These are phyloP conservation scores for Athalia circularis DNA, from an alignment of 2,888 invertebrate genomes.

Conservation along the genomic window DNA sequence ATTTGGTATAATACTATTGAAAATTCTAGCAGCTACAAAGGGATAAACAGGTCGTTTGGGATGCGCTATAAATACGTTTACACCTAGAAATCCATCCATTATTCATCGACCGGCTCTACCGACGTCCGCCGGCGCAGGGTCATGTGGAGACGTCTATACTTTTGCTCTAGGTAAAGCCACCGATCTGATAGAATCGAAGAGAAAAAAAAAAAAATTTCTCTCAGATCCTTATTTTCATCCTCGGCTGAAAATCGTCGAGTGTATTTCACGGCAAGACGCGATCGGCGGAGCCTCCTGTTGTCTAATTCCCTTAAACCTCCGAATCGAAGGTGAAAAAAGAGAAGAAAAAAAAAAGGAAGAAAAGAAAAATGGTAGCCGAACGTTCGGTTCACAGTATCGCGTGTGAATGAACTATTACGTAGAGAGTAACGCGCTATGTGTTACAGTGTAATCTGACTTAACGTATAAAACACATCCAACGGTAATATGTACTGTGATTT, in stretches of 20 bases:
- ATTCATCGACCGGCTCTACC: slow-evolving; percentile 41
- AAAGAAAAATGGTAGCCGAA: not conserved
- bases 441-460: not conserved
- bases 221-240: too few species aligned
- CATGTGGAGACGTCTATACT: too few species aligned
- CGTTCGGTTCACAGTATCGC: slow-evolving; percentile 27
- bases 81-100: slow-evolving; percentile 43
- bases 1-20: slow-evolving; percentile 19
- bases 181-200: too few species aligned
- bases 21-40: slow-evolving; percentile 42
- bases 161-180: too few species aligned
- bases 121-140: slow-evolving; percentile 27
- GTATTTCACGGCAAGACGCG: too few species aligned
- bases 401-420: slow-evolving; percentile 44
- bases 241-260: too few species aligned
- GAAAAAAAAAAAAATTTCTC: too few species aligned
- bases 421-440: slow-evolving; percentile 28
- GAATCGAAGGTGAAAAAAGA: too few species aligned
- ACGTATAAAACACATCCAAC: too few species aligned
- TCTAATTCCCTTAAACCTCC: too few species aligned
- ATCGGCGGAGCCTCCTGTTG: too few species aligned
- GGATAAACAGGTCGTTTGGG: slow-evolving; percentile 44
- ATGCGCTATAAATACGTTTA: slow-evolving; percentile 44
- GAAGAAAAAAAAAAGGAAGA: not conserved
- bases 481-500: too few species aligned